phyloP scores from a whole-genome alignment of 2,888 invertebrate genomes.

The Mycalesis mineus region DNA sequence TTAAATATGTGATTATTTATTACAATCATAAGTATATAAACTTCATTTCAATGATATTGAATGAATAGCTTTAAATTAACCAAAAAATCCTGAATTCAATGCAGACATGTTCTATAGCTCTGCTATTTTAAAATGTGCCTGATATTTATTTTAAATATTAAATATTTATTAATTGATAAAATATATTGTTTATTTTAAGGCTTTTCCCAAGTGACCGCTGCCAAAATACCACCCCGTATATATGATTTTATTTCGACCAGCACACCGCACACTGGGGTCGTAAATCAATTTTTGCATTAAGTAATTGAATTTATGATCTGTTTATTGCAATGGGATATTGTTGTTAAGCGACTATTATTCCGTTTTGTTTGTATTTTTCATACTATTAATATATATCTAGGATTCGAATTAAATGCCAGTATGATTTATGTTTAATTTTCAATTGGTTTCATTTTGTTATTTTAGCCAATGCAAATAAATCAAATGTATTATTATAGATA shows the following conservation, averaged over 20 bases:
- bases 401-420: background rate
- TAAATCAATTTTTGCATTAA: conserved; percentile 75
- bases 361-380: conserved; percentile 22
- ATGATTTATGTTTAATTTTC: background rate
- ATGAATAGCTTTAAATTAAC: too few relatives aligned
- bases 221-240: conserved; percentile 24
- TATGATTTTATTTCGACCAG: conserved; percentile 60
- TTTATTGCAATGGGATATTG: conserved; percentile 70
- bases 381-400: conserved; percentile 2
- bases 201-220: background rate
- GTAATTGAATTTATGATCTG: conserved; percentile 73
- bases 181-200: background rate
- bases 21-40: too few relatives aligned
- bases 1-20: too few relatives aligned
- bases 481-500: background rate
- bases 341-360: conserved; percentile 54
- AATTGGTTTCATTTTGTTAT: background rate
- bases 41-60: too few relatives aligned
- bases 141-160: too few relatives aligned
- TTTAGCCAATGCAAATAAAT: too few relatives aligned
- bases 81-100: background rate
- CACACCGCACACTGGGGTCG: conserved; percentile 40
- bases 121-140: too few relatives aligned
- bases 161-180: too few relatives aligned
- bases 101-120: too few relatives aligned